Evolutionary conservation across 2,888 invertebrate genomes (phyloP), one percentile per base, ranked within the genome.

Genomic region (Chalcosyrphus nemorum): DNA sequence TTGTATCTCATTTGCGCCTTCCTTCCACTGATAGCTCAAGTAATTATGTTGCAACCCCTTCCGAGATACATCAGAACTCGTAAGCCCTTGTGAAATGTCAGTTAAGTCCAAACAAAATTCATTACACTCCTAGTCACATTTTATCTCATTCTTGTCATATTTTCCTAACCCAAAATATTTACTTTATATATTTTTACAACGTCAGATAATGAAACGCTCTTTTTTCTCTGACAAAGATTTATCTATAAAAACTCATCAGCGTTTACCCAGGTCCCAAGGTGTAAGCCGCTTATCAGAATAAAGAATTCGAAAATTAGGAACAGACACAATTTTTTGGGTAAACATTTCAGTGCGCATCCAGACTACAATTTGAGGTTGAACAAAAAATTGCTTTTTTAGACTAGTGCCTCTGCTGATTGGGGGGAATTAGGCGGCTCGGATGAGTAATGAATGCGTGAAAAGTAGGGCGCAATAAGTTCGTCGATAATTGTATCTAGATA

Each of bases 251-350:
- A 70, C 57, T 70, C 68, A 70, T 70, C 56, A 70, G 13, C 13
- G 38, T 17, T 15, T 35, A 24, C 50, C 35, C n/a, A 35, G 35
- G 11, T 29, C 38, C 29, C 19, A 19, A 1, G 13, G 4, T 17
- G 47, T 66, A 75, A 75, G 56, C 65, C 19, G 66, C 75, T 75
- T 75, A 75, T 75, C 65, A 57, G 50, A 66, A 15, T 56, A 15
- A 66, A 66, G 50, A 75, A 75, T 45, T 63, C 4, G 21, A 74
- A 63, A 54, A 74, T 63, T 63, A 45, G 56, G 74, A 74, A 56
- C 74, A 63, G 17, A 17, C 6, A 15, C 21, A 2, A 24, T 17
- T 50, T 15, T 52, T 50, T 61, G 21, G 52, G 35, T 71, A 35
- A 57, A 47, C 32, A 59, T 29, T 24, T 19, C 17, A 29, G 24